These are phyloP conservation scores for Machaerirhynchus nigripectus DNA, from an alignment of 2,113 vertebrate genomes.

Conservation along the genomic window DNA sequence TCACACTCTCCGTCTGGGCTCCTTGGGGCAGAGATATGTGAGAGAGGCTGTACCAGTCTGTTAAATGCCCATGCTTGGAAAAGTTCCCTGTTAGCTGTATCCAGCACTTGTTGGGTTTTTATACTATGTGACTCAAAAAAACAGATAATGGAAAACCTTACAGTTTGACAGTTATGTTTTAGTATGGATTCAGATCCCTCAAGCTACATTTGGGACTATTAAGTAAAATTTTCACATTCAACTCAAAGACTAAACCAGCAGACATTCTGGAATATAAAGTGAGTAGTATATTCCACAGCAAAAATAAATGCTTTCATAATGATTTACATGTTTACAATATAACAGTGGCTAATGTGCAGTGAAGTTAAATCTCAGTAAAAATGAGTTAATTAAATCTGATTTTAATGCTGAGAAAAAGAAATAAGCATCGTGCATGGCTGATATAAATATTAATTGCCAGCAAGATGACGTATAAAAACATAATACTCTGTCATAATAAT, in stretches of 20 bases:
- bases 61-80: background rate
- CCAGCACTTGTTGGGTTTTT: accelerated
- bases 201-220: background rate
- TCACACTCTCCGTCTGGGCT: accelerated
- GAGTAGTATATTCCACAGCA: background rate
- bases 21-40: background rate
- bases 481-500: background rate
- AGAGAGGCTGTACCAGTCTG: accelerated
- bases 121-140: background rate
- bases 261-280: background rate
- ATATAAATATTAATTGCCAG: constrained; percentile 47
- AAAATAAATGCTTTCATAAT: constrained; percentile 15
- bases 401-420: constrained; percentile 37
- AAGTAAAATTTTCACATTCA: background rate
- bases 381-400: constrained; percentile 42
- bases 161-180: background rate
- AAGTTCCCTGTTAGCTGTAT: background rate
- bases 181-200: background rate
- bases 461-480: background rate
- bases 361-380: constrained; percentile 45
- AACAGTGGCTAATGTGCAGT: constrained; percentile 19
- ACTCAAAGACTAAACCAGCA: background rate
- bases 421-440: background rate
- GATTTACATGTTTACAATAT: constrained; percentile 39
- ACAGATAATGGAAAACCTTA: background rate